Conservation (phyloP, 2,113 vertebrate genomes). For the Cololabis saira region DNA sequence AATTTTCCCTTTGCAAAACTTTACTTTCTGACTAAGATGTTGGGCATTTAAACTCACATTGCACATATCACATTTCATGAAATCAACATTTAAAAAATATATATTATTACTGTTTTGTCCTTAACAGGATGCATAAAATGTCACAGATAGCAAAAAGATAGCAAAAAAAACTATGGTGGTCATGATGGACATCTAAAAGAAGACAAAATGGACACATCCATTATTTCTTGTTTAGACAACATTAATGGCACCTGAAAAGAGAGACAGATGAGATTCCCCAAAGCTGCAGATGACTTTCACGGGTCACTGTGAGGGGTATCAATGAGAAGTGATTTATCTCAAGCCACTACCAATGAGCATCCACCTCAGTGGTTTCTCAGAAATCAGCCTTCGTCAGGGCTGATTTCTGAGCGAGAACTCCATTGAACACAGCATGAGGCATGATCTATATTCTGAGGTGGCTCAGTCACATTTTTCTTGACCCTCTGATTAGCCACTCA, state of each 20-base stretch:
- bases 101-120: too few species aligned
- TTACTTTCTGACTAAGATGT: too few species aligned
- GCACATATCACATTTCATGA: too few species aligned
- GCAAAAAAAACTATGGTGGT: too few species aligned
- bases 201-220: neutral
- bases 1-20: too few species aligned
- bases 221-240: neutral
- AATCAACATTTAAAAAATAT: too few species aligned
- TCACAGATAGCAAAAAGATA: too few species aligned
- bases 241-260: conserved; percentile 1
- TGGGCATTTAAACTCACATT: too few species aligned
- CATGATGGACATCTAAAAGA: too few species aligned
- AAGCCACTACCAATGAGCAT: conserved; percentile 10
- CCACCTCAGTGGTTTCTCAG: conserved; percentile 36
- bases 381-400: conserved; percentile 32
- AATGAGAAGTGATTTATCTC: conserved; percentile 36
- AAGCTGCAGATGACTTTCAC: conserved; percentile 36
- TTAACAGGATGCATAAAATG: too few species aligned
- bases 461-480: conserved; percentile 30
- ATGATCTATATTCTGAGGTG: conserved; percentile 34
- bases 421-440: conserved; percentile 46
- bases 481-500: conserved; percentile 48
- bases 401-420: conserved; percentile 53
- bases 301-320: conserved; percentile 21
- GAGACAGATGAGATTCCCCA: conserved; percentile 3